A percentile compares a stretch with the other conserved stretches of the same genome.
Conservation (phyloP, 2,888 invertebrate species). For the Tachina fera region DNA sequence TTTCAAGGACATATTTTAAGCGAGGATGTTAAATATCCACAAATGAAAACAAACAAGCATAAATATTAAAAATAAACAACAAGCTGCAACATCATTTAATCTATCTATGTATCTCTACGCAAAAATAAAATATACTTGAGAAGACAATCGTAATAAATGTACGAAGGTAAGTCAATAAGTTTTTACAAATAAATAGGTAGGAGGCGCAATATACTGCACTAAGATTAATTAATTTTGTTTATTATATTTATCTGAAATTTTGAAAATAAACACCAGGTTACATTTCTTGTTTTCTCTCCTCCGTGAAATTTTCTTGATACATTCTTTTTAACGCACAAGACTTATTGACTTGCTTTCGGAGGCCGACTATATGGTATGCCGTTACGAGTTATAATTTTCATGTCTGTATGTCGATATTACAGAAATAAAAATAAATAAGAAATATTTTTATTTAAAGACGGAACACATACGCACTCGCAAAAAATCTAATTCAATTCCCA, state of each 20-base stretch:
- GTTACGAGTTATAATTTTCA: neutral
- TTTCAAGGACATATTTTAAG: constrained; percentile 33
- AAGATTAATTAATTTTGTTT: no score
- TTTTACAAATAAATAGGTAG: no score
- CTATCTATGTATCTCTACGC: neutral
- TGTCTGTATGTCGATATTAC: neutral
- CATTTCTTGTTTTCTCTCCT: neutral
- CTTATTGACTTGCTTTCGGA: neutral
- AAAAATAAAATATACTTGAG: neutral
- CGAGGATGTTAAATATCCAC: constrained; percentile 65
- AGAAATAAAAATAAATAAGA: constrained; percentile 17
- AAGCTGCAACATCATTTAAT: constrained; percentile 52
- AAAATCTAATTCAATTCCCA: constrained; percentile 63
- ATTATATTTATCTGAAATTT: no score
- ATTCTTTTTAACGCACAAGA: neutral
- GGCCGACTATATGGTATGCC: no score
- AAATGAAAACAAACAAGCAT: constrained; percentile 52
- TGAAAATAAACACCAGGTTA: neutral
- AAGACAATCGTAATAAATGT: constrained; percentile 23
- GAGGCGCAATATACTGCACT: no score
- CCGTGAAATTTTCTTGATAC: no score
- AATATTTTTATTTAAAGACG: constrained; percentile 45
- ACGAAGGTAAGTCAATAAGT: neutral
- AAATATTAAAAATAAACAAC: constrained; percentile 49
- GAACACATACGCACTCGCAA: constrained; percentile 7